Percentiles rank a stretch among this genome's conserved stretches.
phyloP scores from a whole-genome alignment of 2,797 vertebrate species.

The Leucoraja ocellata region DNA sequence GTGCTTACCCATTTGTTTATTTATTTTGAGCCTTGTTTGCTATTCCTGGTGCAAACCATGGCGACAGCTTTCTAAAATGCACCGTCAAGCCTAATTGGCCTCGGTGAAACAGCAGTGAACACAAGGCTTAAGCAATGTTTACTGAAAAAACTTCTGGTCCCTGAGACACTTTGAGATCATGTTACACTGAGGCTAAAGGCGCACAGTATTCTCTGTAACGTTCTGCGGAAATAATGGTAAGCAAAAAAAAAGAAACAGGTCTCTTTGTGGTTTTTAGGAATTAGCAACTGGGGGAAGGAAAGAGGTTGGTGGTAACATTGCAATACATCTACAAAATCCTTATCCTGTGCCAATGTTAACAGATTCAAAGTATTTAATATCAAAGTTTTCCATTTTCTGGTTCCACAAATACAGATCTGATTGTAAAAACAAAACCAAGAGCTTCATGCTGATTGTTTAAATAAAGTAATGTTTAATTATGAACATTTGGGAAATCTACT shows the following conservation, averaged over 20 bases:
- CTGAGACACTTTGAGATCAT: slow-evolving; percentile 73
- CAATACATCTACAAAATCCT: slow-evolving; percentile 82
- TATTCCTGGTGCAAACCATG: slow-evolving; percentile 71
- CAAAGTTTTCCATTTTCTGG: slow-evolving; percentile 90
- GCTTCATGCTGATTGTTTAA: slow-evolving; percentile 85
- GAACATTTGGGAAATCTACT: slow-evolving; percentile 83
- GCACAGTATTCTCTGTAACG: slow-evolving; percentile 68
- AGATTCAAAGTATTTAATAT: slow-evolving; percentile 87
- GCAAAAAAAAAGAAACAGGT: slow-evolving; percentile 57
- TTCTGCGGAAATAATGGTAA: slow-evolving; percentile 57
- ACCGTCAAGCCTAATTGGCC: slow-evolving; percentile 61
- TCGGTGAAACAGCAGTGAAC: slow-evolving; percentile 59
- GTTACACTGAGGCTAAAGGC: slow-evolving; percentile 72
- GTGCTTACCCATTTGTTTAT: slow-evolving; percentile 65
- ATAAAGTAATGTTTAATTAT: slow-evolving; percentile 89
- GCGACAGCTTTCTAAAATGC: slow-evolving; percentile 68
- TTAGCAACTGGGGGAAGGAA: slow-evolving; percentile 60
- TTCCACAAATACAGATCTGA: slow-evolving; percentile 82
- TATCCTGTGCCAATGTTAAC: slow-evolving; percentile 85
- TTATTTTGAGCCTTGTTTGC: slow-evolving; percentile 77
- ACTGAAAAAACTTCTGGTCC: slow-evolving; percentile 81
- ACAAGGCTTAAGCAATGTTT: slow-evolving; percentile 77
- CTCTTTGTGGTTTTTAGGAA: slow-evolving; percentile 65
- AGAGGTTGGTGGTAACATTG: slow-evolving; percentile 67
- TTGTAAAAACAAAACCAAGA: slow-evolving; percentile 81